Evolutionary conservation across 2,888 invertebrate species (phyloP), one percentile per base, ranked within the genome.

Genomic region (Drosophila flavopinicola): DNA sequence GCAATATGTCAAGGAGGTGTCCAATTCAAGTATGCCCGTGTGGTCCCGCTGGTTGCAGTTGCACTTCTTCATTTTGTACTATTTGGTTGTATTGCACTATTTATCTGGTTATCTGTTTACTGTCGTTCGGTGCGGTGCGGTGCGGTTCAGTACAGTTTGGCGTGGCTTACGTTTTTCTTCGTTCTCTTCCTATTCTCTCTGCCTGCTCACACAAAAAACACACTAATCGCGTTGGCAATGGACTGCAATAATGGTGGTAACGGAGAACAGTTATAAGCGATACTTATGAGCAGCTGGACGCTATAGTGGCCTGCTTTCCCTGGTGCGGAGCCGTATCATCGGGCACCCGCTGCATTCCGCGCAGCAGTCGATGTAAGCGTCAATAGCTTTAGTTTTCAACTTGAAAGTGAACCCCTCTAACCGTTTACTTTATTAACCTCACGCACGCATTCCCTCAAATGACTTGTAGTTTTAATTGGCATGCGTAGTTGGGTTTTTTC

Each of bases 1-100:
- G 77, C 94, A 95, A 87, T 96, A 95, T 92, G 95, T 95, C 25
- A 95, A 95, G 90, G 95, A 96, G 92, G 94, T 96, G 11, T 94
- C 95, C 45, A 94, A 94, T 85, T 93, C 94, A 87, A 94, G 95
- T 95, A 92, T 93, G 94, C 77, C 47, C 92, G 25, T 29, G 45
- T n/a, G n/a, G n/a, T n/a, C 23, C 45, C 32, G 17, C 32, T 63
- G 63, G 57, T 69, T 71, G 64, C 52, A 53, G 32, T 41, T 66
- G 33, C 38, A 58, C 44, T 72, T 29, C 10, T 24, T 56, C 7
- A 13, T 9, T 57, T 30, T 15, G 20, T 60, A 13, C 66, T 59
- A 60, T 66, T 74, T 66, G 35, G 54, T 57, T 67, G 25, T 61
- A 53, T 69, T 42, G 42, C 48, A 42, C 35, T 56, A 53, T 67